Base-by-base conservation (phyloP, 2,797 vertebrate species). In the Florisuga fusca region DNA sequence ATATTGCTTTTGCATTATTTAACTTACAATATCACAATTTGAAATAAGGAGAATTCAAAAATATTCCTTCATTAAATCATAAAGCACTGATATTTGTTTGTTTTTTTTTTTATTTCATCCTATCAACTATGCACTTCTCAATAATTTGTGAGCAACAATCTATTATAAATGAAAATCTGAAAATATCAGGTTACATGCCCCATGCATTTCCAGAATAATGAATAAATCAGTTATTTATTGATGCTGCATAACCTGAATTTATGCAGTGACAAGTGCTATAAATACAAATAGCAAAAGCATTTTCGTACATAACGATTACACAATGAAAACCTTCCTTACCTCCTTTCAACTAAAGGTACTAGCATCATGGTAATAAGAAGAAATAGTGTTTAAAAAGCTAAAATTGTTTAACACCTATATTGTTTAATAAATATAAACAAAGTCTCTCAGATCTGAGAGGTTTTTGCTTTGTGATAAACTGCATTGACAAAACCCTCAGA, bases 81-180 rank as follows among this genome's bases (percentile, higher is more conserved):
- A 64, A 67, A 68, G 1, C 0, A 0, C 31, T 43, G 6, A 1
- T 34, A 7, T 66, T 82, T 43, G 31, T 1, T 22, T 46, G n/a
- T n/a, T n/a, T n/a, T n/a, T n/a, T 36, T n/a, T 79, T 48, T 43
- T 53, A 36, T 22, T 10, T 27, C 3, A 6, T 72, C 1, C 6
- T 67, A 17, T 45, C 20, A 84, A 5, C 2, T 72, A 6, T 23
- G 8, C 3, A n/a, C 4, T 79, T 73, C 43, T 62, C 45, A 79
- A 50, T 75, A 66, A 72, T 64, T 50, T 7, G 10, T 66, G 4
- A 87, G 10, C 7, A 89, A 46, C 53, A 50, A 23, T 59, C 14
- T 58, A 15, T 68, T n/a, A 18, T 54, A 73, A 80, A 73, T 51
- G 25, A 66, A 82, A 79, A 66, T 33, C 33, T 53, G 19, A 2